phyloP scores from a whole-genome alignment of 2,888 invertebrate genomes.

The Clusia tigrina region DNA sequence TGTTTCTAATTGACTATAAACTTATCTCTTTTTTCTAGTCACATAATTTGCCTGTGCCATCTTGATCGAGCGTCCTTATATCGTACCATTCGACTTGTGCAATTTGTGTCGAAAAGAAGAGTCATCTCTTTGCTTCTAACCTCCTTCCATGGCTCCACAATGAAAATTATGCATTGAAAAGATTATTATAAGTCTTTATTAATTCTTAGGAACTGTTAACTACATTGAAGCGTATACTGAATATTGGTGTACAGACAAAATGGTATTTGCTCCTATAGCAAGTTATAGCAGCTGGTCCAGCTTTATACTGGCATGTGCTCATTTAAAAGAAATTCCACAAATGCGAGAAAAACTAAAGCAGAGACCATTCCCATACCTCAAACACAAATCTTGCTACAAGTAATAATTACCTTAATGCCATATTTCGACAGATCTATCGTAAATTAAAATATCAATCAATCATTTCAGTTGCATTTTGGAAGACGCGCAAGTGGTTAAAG shows the following conservation, averaged over 20 bases:
- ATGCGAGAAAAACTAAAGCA: conserved; percentile 24
- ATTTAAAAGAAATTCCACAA: conserved; percentile 15
- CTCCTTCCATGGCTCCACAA: background rate
- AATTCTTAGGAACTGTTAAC: conserved; percentile 35
- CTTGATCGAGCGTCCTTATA: too few species aligned
- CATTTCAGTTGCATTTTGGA: conserved; percentile 26
- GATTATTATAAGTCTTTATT: too few species aligned
- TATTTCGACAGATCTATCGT: background rate
- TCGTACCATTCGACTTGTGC: too few species aligned
- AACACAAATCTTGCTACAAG: conserved; percentile 28
- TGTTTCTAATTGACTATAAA: too few species aligned
- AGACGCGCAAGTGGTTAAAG: conserved; percentile 24
- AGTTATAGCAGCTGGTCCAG: conserved; percentile 31
- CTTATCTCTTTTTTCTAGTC: too few species aligned
- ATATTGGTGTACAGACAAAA: conserved; percentile 23
- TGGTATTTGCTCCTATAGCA: conserved; percentile 26
- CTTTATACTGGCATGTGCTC: conserved; percentile 20
- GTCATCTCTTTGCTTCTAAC: too few species aligned
- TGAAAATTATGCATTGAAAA: too few species aligned
- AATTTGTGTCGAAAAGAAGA: too few species aligned
- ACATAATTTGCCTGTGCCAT: too few species aligned
- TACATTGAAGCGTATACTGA: conserved; percentile 35
- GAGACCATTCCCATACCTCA: conserved; percentile 21
- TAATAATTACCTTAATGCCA: conserved; percentile 8
- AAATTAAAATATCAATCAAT: too few species aligned